Evolutionary conservation across 1,140 invertebrate genomes (phyloP).

Genomic region (Drosophila arizonae): DNA sequence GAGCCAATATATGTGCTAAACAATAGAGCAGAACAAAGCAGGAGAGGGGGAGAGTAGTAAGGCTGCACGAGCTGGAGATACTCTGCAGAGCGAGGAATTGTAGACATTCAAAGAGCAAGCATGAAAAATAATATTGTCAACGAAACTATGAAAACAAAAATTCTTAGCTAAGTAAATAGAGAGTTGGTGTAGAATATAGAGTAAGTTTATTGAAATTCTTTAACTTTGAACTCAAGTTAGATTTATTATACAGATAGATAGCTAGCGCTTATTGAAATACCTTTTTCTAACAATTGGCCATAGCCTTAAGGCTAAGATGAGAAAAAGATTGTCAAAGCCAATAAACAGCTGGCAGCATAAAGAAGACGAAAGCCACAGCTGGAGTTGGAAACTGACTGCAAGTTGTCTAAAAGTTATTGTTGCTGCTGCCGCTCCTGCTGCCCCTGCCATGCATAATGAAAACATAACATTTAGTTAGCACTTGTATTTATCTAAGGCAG

Average conservation of each 20-base stretch:
- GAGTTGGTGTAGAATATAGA: too few species aligned
- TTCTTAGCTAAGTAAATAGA: too few species aligned
- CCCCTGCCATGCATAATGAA: slow-evolving; percentile 68
- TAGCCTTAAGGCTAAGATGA: neutral
- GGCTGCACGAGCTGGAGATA: too few species aligned
- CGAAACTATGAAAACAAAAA: too few species aligned
- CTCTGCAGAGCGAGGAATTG: neutral
- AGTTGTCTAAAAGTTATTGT: slow-evolving; percentile 50
- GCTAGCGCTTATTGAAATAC: too few species aligned
- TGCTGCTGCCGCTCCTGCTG: slow-evolving; percentile 2
- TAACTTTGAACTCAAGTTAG: too few species aligned
- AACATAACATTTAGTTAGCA: slow-evolving; percentile 81
- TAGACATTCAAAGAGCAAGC: neutral
- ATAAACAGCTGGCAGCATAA: slow-evolving; percentile 47
- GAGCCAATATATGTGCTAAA: slow-evolving; percentile 31
- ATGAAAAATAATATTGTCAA: too few species aligned
- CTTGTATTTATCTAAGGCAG: slow-evolving; percentile 64
- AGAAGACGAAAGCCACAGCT: slow-evolving; percentile 11
- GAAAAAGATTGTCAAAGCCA: slow-evolving; percentile 64
- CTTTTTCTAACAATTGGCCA: too few species aligned
- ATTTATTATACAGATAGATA: too few species aligned
- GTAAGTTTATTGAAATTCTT: too few species aligned
- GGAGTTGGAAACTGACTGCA: slow-evolving; percentile 30
- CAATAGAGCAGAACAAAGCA: slow-evolving; percentile 15
- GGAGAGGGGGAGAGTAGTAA: neutral